Base-by-base conservation (phyloP, 2,888 invertebrate species). In the Lepidocyrtoides sp. region DNA sequence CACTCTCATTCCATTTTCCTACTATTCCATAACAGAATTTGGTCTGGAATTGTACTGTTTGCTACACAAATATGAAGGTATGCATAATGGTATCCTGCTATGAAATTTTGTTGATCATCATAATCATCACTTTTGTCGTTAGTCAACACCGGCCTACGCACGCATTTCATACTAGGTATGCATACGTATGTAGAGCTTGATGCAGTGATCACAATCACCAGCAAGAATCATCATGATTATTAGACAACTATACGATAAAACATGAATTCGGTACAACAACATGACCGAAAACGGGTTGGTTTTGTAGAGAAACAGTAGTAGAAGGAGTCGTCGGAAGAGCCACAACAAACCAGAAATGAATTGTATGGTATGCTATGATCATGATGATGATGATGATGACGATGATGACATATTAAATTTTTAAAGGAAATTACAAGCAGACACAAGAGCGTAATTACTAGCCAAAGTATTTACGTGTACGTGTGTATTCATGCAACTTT, bases 371-470 rank as follows among this genome's bases (percentile, higher is more conserved):
- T n/a, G n/a, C n/a, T 36, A 36, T 36, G 8, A 3, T 8, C 8
- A 36, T 36, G 8, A 8, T 36, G 8, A 5, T 51, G 14, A 5
- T 51, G 14, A 2, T 14, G 7, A 20, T 26, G 60, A 60, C n/a
- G 36, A 36, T 36, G 69, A 69, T 69, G 69, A 69, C 81, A 57
- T 57, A 81, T 81, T 81, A 81, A 81, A 57, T 81, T 81, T 81
- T 81, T 81, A 81, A 81, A 54, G 81, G 81, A 81, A 79, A 60
- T 81, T 60, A 81, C 81, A 29, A 32, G 57, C 54, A 81, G 17
- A 60, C 60, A 32, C 36, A 36, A 36, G 14, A 36, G 69, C 41
- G 69, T 69, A 69, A 69, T 69, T 36, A 69, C 41, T 69, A 32
- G 32, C 17, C 17, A 0, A 17, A 36, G 32, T 69, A 69, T 69